Evolutionary conservation across 2,797 vertebrate species (phyloP), one percentile per base, ranked within the genome.

Genomic region (Anguilla marmorata): DNA sequence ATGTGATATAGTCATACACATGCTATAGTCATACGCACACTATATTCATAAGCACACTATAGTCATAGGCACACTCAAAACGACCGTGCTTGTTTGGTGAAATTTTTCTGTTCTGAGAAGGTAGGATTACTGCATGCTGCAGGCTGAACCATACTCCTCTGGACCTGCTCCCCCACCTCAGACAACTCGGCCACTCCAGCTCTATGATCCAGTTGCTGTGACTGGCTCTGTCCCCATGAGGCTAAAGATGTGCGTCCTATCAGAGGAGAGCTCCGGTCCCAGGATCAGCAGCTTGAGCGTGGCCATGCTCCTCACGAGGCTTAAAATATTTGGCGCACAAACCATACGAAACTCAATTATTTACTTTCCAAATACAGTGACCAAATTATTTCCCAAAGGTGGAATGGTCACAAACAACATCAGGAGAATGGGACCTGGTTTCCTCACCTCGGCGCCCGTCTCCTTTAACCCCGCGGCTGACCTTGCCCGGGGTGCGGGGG

Each of bases 401-500:
- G 5, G 41, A 41, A 79, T 19, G 14, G 11, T 21, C 74, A 37
- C 14, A 14, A 79, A 8, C 33, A 41, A 19, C 37, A 45, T 41
- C 3, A 2, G 45, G n/a, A 1, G 79, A 82, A 82, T 2, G 8
- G 24, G 45, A 21, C 24, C 3, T 5, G 2, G 30, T 21, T 37
- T 79, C 4, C 37, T 52, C 45, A 21, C 82, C 82, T 1, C 6
- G 21, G 12, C 8, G 4, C 79, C 82, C 63, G 0, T 84, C 85
- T 72, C 89, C 56, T 89, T 37, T 92, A 90, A 92, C 92, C 92
- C 89, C 80, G 89, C 91, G 85, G 86, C 86, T 85, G 2, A 84
- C 52, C 82, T 56, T 56, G 82, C 82, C 37, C 33, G 24, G 37
- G 58, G 30, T 33, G 30, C 16, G 16, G 24, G 37, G 82, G 54